Evolutionary conservation across 1,140 invertebrate genomes (phyloP), one percentile per base, ranked within the genome.

Genomic region (Oryzaephilus surinamensis): DNA sequence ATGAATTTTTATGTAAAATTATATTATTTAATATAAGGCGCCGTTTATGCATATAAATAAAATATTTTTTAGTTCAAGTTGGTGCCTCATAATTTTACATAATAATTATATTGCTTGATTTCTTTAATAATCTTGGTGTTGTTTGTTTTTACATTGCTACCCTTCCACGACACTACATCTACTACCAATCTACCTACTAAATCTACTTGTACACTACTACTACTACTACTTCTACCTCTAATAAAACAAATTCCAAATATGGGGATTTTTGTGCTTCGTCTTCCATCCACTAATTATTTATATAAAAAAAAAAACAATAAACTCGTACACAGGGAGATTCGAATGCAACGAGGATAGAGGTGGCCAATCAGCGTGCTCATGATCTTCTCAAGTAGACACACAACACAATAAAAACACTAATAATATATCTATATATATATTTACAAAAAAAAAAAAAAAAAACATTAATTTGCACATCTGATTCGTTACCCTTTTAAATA

Each of bases 361-460:
- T 84, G 60, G 84, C 82, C 54, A 86, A 86, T 65, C 80, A 86
- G 68, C 73, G 81, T 53, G 82, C 84, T 55, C 81, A 85, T 65
- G 80, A 83, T 60, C 76, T 86, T 57, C 75, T 87, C 63, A 84
- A 84, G 74, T 83, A 79, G 71, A 64, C 63, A 62, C 60, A 58
- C 45, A 50, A 55, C 43, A 52, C 48, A 45, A 29, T 17, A 54
- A 41, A 52, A 48, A 53, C 51, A 54, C 45, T 43, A 38, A 42
- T 33, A 48, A 42, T 46, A 32, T 44, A 47, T 40, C 35, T 40
- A 10, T 6, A 4, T 24, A 20, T 8, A n/a, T n/a, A n/a, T n/a
- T n/a, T n/a, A n/a, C n/a, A n/a, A n/a, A n/a, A n/a, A n/a, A n/a
- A n/a, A n/a, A n/a, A n/a, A n/a, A n/a, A n/a, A n/a, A n/a, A n/a